Conservation (phyloP, 2,888 invertebrate genomes). For the Tridacna crocea region DNA sequence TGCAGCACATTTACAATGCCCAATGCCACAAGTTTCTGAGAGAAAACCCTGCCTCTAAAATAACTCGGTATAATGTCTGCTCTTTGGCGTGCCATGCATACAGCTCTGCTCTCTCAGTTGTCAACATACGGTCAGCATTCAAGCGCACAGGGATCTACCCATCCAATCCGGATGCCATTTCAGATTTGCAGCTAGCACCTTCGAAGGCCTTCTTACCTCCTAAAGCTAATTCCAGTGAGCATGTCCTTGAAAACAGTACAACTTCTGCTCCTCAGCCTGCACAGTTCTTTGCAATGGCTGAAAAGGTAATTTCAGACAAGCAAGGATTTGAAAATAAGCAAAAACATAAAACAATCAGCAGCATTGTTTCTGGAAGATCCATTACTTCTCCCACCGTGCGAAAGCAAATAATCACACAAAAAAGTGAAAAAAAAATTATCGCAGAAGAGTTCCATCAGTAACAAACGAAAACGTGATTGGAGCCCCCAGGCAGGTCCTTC, state of each 20-base stretch:
- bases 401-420: background rate
- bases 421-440: background rate
- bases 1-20: conserved; percentile 37
- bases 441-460: background rate
- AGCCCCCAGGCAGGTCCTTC: conserved; percentile 18
- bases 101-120: background rate
- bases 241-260: background rate
- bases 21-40: conserved; percentile 35
- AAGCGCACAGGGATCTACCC: conserved; percentile 38
- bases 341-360: conserved; percentile 2
- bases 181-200: conserved; percentile 24
- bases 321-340: background rate
- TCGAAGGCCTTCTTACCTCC: conserved; percentile 1
- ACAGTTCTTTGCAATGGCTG: background rate
- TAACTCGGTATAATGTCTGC: conserved; percentile 40
- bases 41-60: conserved; percentile 30
- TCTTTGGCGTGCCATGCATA: conserved; percentile 30
- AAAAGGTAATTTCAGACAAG: conserved; percentile 3
- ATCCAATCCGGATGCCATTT: conserved; percentile 13
- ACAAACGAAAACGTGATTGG: background rate
- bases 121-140: conserved; percentile 31
- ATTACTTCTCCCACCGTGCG: background rate
- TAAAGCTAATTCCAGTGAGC: background rate
- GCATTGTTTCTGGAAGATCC: conserved; percentile 12
- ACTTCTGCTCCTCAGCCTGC: background rate